These are phyloP conservation scores for Leguminivora glycinivorella DNA, from an alignment of 1,140 invertebrate genomes.

Conservation along the genomic window DNA sequence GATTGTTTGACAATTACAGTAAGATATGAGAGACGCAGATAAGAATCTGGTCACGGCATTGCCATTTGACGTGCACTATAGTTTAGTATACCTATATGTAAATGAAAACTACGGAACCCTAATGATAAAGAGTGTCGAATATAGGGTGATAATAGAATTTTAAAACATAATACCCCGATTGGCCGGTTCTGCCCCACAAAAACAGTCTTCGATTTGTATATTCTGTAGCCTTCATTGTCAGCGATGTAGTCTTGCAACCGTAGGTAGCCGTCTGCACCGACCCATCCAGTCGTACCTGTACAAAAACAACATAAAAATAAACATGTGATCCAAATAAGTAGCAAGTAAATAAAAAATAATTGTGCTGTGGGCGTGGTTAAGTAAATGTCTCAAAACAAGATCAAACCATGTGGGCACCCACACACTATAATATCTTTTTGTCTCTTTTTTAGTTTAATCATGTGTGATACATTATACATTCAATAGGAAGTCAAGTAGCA, in stretches of 20 bases:
- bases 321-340: constrained; percentile 26
- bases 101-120: too few species aligned
- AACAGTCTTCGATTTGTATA: constrained; percentile 89
- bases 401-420: constrained; percentile 6
- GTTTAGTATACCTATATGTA: too few species aligned
- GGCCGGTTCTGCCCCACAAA: constrained; percentile 86
- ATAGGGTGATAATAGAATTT: constrained; percentile 20
- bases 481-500: constrained; percentile 1
- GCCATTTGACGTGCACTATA: too few species aligned
- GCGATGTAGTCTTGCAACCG: constrained; percentile 93
- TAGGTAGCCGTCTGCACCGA: constrained; percentile 89
- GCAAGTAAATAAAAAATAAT: constrained; percentile 15
- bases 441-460: background rate
- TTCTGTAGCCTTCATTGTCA: constrained; percentile 88
- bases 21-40: too few species aligned
- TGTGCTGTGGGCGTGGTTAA: constrained; percentile 15
- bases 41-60: too few species aligned
- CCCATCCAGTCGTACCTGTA: constrained; percentile 87
- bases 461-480: background rate
- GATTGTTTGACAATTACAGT: too few species aligned
- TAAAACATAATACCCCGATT: constrained; percentile 73
- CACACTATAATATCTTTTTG: background rate
- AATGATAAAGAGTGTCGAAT: background rate
- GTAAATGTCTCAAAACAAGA: constrained; percentile 23
- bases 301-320: constrained; percentile 30